Evolutionary conservation across 2,888 invertebrate species (phyloP).

Genomic region (Dioctria linearis): DNA sequence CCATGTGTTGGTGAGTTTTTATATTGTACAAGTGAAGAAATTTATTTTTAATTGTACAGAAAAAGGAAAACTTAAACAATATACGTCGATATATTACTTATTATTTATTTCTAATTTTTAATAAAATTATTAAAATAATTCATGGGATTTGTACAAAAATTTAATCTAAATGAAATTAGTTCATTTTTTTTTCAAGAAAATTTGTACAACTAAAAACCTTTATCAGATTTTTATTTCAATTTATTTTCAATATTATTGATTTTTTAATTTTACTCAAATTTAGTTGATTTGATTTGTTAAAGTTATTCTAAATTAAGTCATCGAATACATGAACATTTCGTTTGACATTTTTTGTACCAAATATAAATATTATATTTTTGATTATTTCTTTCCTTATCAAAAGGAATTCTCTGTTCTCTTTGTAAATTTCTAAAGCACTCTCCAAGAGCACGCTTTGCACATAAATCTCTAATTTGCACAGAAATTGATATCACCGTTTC

Average conservation of each 20-base stretch:
- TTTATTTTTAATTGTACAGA: neutral
- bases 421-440: neutral
- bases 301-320: neutral
- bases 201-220: too few relatives aligned
- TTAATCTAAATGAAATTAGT: too few relatives aligned
- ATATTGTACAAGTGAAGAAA: neutral
- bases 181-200: too few relatives aligned
- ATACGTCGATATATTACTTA: too few relatives aligned
- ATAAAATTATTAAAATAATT: too few relatives aligned
- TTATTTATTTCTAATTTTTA: too few relatives aligned
- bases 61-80: neutral
- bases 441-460: constrained; percentile 39
- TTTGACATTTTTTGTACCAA: neutral
- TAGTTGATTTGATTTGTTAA: neutral
- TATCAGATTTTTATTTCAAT: too few relatives aligned
- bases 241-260: too few relatives aligned
- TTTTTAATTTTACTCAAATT: too few relatives aligned
- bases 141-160: too few relatives aligned
- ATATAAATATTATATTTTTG: neutral
- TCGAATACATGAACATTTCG: neutral
- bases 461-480: constrained; percentile 14
- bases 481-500: constrained; percentile 25
- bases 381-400: neutral
- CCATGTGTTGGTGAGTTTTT: constrained; percentile 89
- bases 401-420: neutral